These are phyloP conservation scores for Psammodynastes pulverulentus DNA, from an alignment of 2,113 vertebrate genomes.

Conservation along the genomic window DNA sequence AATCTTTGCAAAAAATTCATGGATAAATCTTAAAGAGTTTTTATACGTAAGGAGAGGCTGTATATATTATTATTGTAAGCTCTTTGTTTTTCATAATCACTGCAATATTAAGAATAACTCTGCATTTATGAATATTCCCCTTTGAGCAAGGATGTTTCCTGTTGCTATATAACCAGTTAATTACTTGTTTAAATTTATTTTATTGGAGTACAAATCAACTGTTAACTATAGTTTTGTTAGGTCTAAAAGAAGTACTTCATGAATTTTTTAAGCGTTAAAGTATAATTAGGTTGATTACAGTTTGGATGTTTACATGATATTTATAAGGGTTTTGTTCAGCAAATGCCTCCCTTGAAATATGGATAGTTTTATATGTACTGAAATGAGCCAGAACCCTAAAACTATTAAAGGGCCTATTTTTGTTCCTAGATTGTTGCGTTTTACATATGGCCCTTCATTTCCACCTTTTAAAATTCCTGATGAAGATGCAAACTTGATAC, in stretches of 20 bases:
- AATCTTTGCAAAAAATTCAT: neutral
- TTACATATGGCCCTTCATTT: constrained; percentile 91
- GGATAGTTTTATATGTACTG: neutral
- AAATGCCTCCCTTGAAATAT: neutral
- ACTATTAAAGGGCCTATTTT: constrained; percentile 19
- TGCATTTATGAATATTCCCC: neutral
- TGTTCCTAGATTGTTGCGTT: constrained; percentile 81
- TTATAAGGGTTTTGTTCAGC: neutral
- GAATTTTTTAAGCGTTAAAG: neutral
- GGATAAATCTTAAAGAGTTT: neutral
- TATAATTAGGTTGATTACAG: neutral
- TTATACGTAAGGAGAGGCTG: neutral
- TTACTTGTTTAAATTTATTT: neutral
- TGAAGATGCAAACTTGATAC: constrained; percentile 89
- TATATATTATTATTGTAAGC: neutral
- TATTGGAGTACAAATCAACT: no score
- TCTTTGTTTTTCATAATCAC: neutral
- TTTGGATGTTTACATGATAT: neutral
- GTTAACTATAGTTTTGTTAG: neutral
- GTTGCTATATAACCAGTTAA: neutral
- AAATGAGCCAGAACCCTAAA: neutral
- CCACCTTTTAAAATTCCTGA: constrained; percentile 93
- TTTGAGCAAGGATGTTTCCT: neutral
- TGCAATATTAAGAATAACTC: neutral
- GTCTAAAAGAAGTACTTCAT: neutral